These are phyloP conservation scores for Trichopria drosophilae DNA, from an alignment of 2,888 invertebrate species.

Conservation along the genomic window DNA sequence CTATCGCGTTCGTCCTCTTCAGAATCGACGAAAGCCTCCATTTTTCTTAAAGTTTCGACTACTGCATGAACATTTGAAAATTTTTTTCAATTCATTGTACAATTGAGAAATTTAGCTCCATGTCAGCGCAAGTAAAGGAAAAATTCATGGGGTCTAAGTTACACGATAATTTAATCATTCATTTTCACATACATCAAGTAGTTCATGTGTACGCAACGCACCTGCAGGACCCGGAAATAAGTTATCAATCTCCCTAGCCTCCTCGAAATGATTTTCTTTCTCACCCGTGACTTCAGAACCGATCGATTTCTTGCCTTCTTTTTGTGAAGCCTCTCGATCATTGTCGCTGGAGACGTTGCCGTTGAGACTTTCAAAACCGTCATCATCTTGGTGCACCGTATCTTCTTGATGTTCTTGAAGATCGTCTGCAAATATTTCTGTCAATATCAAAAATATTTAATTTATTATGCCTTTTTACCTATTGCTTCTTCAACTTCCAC, in stretches of 20 bases:
- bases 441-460: conserved; percentile 3
- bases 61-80: conserved; percentile 47
- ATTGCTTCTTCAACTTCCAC: conserved; percentile 27
- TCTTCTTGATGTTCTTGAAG: conserved; percentile 41
- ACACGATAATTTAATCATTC: no score
- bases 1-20: conserved; percentile 41
- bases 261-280: no score
- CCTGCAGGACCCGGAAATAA: no score
- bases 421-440: conserved; percentile 30
- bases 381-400: conserved; percentile 65
- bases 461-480: conserved; percentile 25
- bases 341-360: conserved; percentile 78
- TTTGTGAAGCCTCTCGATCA: conserved; percentile 57
- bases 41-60: conserved; percentile 39
- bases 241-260: no score
- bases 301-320: conserved; percentile 22
- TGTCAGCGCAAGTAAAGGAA: no score
- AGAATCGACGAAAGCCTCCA: conserved; percentile 41
- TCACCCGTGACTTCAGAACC: no score
- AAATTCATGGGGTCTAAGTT: no score
- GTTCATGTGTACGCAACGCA: no score
- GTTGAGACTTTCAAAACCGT: conserved; percentile 84
- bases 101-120: no score
- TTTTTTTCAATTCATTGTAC: no score
- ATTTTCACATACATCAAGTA: no score